Conservation (phyloP, 2,888 invertebrate genomes). For the Oscheius onirici region DNA sequence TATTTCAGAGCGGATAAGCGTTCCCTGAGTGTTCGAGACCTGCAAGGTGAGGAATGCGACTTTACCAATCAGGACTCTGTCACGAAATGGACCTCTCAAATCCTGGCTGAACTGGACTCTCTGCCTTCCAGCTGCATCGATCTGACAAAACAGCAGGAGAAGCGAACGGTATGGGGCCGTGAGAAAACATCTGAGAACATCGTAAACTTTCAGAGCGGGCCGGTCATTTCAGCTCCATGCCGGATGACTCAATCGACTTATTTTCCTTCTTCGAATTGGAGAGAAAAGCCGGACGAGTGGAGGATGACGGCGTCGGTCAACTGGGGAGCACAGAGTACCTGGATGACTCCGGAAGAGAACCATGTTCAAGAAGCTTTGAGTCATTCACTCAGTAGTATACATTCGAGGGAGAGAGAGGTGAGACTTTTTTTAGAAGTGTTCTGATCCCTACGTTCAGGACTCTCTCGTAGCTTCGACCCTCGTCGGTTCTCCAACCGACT, state of each 20-base stretch:
- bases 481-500: conserved; percentile 28
- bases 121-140: conserved; percentile 50
- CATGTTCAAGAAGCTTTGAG: conserved; percentile 15
- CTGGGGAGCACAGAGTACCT: background rate
- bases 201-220: background rate
- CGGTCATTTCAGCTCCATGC: background rate
- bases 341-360: conserved; percentile 33
- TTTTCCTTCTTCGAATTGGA: conserved; percentile 15
- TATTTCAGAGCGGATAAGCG: conserved; percentile 38
- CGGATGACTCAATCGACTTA: conserved; percentile 22
- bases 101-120: conserved; percentile 58
- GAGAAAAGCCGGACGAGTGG: conserved; percentile 14
- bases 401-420: conserved; percentile 19
- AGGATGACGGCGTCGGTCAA: conserved; percentile 13
- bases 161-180: conserved; percentile 8
- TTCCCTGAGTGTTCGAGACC: conserved; percentile 52
- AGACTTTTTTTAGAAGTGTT: background rate
- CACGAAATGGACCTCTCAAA: conserved; percentile 58
- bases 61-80: conserved; percentile 53
- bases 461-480: conserved; percentile 19
- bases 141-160: background rate
- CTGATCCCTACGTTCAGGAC: background rate
- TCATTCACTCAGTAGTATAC: conserved; percentile 9
- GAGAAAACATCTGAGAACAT: too few species aligned
- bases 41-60: conserved; percentile 53